These are phyloP conservation scores for Scatophagus argus DNA, from an alignment of 2,113 vertebrate species.

Conservation along the genomic window DNA sequence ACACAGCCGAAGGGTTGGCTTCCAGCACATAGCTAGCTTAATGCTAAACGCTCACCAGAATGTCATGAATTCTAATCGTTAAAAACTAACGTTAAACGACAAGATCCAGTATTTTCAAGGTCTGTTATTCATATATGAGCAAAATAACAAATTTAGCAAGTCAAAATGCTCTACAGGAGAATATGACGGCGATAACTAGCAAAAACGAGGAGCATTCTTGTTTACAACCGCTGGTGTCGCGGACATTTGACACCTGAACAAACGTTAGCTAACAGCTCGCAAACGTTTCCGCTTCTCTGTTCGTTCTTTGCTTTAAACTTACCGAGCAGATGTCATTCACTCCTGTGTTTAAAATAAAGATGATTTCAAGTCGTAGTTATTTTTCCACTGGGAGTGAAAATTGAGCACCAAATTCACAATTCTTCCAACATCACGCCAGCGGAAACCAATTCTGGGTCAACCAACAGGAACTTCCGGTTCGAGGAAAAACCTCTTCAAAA, in stretches of 20 bases:
- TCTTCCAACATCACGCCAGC: constrained; percentile 22
- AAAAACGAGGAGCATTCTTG: neutral
- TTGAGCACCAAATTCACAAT: neutral
- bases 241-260: constrained; percentile 50
- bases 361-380: neutral
- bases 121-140: no score
- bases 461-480: constrained; percentile 32
- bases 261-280: constrained; percentile 2
- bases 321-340: constrained; percentile 42
- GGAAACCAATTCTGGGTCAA: constrained; percentile 26
- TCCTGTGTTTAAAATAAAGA: neutral
- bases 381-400: neutral
- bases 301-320: constrained; percentile 4
- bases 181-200: neutral
- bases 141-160: no score
- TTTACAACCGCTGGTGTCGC: constrained; percentile 48
- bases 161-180: no score
- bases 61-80: no score
- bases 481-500: constrained; percentile 10
- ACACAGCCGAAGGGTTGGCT: neutral
- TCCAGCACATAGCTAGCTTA: neutral
- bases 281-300: neutral
- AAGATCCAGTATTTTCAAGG: fast-evolving
- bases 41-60: constrained; percentile 52
- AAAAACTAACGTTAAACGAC: no score